phyloP scores from a whole-genome alignment of 1,140 invertebrate genomes.

The Cotesia typhae region DNA sequence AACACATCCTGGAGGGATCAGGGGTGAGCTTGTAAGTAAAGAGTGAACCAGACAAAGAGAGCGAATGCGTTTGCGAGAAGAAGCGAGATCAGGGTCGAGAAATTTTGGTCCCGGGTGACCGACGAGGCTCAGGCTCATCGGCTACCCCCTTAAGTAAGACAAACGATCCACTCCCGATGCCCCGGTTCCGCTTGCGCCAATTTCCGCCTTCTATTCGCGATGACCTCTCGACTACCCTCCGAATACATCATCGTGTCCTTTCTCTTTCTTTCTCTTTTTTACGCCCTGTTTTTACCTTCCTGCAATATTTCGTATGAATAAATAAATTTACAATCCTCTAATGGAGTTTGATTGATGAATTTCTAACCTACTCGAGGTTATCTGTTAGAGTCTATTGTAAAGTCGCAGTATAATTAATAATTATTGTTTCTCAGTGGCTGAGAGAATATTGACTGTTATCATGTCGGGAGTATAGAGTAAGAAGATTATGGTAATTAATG shows the following conservation, averaged over 20 bases:
- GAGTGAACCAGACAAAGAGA: conserved; percentile 4
- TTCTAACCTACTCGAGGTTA: no score
- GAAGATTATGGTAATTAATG: no score
- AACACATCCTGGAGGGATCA: no score
- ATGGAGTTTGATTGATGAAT: neutral
- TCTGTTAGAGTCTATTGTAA: no score
- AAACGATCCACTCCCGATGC: conserved; percentile 39
- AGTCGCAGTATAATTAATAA: no score
- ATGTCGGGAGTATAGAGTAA: no score
- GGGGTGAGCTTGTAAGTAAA: no score
- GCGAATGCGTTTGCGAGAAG: conserved; percentile 25
- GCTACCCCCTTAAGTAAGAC: conserved; percentile 45
- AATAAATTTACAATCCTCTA: neutral
- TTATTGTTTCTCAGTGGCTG: no score
- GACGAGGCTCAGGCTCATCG: conserved; percentile 39
- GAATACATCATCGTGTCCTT: conserved; percentile 13
- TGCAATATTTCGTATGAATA: neutral
- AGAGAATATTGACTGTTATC: no score
- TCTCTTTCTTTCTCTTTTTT: neutral
- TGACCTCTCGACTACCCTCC: conserved; percentile 20
- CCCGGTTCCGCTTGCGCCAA: conserved; percentile 30
- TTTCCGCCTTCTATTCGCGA: neutral
- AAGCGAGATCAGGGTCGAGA: conserved; percentile 40
- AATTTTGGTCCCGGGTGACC: conserved; percentile 43
- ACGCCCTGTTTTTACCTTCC: neutral